Percentiles rank a stretch among this genome's conserved stretches.
Evolutionary conservation across 2,797 vertebrate species (phyloP).

Genomic region (Fundulus diaphanus): DNA sequence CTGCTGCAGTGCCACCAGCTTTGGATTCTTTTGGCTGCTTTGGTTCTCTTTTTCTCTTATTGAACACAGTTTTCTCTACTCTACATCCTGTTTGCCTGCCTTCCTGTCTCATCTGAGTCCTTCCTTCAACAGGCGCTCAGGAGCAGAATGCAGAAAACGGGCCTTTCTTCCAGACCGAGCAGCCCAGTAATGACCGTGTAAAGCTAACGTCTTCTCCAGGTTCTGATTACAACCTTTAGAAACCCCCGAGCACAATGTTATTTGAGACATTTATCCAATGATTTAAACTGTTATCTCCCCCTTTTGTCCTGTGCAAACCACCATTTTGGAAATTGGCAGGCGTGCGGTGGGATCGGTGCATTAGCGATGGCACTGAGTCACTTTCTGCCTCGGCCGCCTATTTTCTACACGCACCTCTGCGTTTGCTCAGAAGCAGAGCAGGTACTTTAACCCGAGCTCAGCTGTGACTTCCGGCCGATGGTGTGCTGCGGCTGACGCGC

Average conservation of each 20-base stretch:
- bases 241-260: too few species aligned
- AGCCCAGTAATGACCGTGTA: neutral
- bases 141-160: neutral
- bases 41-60: neutral
- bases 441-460: constrained; percentile 26
- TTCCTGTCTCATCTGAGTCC: neutral
- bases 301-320: constrained; percentile 32
- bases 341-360: constrained; percentile 43
- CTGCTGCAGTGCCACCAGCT: neutral
- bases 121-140: neutral
- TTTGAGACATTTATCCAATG: neutral
- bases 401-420: neutral
- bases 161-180: neutral
- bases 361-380: constrained; percentile 46
- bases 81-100: too few species aligned
- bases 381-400: constrained; percentile 9
- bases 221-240: neutral
- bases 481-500: constrained; percentile 58
- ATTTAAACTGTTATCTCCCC: constrained; percentile 28
- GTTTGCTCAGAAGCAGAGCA: constrained; percentile 13
- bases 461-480: constrained; percentile 57
- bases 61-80: neutral
- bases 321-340: constrained; percentile 39
- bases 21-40: neutral
- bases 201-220: neutral